Evolutionary conservation across 2,888 invertebrate species (phyloP), one percentile per base, ranked within the genome.

Genomic region (Drosophila tripunctata): DNA sequence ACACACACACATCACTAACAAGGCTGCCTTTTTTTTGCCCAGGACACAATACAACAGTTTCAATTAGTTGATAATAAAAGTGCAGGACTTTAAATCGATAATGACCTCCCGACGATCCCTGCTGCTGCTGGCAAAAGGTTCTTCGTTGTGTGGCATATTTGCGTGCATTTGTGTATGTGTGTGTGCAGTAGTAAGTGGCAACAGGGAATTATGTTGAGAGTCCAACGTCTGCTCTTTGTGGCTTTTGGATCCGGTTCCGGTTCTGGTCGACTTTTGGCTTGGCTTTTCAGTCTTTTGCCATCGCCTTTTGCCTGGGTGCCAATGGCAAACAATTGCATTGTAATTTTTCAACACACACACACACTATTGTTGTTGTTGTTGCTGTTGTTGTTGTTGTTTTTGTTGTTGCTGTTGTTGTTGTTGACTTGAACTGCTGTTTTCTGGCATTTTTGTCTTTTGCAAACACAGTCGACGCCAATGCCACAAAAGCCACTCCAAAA

Each of bases 301-400:
- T 40, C 22, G 17, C 22, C n/a, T 35, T 56, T 50, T 33, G 27
- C n/a, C 47, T 63, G 54, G 52, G 55, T 62, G 71, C 67, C 74
- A 70, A 68, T 66, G 75, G 67, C 78, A 83, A 79, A 78, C 86
- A 86, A 83, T 74, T 75, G 81, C 87, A 83, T 77, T 81, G 86
- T 74, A 74, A 82, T 80, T 78, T 80, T 70, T 60, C 41, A 62
- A 43, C 41, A 45, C 45, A 54, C 33, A 45, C 36, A 36, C 5
- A 24, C 43, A 45, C 58, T 27, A 60, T 36, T 21, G 36, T 36
- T 19, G 38, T 41, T 44, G 52, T 40, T 36, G 45, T 43, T 58
- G 57, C 22, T 36, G 67, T 33, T 57, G 54, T 12, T 50, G 50
- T 2, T 33, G 31, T 7, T 50, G 41, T 22, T 14, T 3, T 7